Conservation (phyloP, 2,797 vertebrate genomes). For the Gymnoscopelus microlampas region DNA sequence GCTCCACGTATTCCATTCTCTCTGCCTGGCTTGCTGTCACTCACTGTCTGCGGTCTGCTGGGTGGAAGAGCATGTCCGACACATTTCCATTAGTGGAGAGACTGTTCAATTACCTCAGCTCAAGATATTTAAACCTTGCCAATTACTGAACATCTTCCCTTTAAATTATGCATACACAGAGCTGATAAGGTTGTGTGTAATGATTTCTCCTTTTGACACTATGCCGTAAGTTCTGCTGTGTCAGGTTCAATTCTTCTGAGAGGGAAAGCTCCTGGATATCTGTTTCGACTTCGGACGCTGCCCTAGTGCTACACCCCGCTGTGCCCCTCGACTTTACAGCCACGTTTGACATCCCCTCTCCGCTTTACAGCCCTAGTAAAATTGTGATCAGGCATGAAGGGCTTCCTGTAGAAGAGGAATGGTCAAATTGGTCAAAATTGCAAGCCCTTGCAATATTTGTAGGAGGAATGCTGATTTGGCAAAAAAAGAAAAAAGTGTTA, state of each 20-base stretch:
- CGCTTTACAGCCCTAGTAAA: constrained; percentile 12
- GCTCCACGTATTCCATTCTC: constrained; percentile 53
- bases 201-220: constrained; percentile 79
- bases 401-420: constrained; percentile 18
- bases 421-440: constrained; percentile 19
- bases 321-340: constrained; percentile 18
- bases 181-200: constrained; percentile 78
- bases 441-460: constrained; percentile 21
- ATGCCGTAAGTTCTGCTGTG: constrained; percentile 64
- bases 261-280: constrained; percentile 34
- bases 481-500: background rate
- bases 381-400: constrained; percentile 1
- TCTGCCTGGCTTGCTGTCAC: constrained; percentile 62
- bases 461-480: constrained; percentile 38
- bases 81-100: constrained; percentile 84
- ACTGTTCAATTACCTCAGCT: constrained; percentile 86
- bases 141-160: constrained; percentile 85
- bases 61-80: constrained; percentile 83
- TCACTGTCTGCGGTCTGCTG: constrained; percentile 73
- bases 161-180: constrained; percentile 83
- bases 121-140: constrained; percentile 85
- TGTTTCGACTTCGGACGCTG: constrained; percentile 31
- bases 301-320: background rate
- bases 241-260: constrained; percentile 48
- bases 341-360: constrained; percentile 16